Conservation (phyloP, 1,140 invertebrate genomes). For the Hyphantria cunea region DNA sequence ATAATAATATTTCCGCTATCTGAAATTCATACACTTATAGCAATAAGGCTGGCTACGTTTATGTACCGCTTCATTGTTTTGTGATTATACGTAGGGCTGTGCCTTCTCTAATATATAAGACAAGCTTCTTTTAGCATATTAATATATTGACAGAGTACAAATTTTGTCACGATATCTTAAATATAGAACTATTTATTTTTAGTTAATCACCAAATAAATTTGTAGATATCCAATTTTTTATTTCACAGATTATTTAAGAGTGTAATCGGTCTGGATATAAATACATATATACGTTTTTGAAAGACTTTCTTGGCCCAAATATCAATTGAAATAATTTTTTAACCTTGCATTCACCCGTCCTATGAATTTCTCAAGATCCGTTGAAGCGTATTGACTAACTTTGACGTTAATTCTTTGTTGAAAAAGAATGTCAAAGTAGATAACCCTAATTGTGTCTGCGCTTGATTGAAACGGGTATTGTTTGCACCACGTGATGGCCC, state of each 20-base stretch:
- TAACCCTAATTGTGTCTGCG: conserved; percentile 15
- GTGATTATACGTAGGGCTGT: conserved; percentile 44
- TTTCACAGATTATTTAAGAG: no score
- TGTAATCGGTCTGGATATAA: no score
- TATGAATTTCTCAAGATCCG: no score
- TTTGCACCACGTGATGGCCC: conserved; percentile 15
- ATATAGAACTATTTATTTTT: neutral
- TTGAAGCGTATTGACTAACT: neutral
- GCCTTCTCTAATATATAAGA: neutral
- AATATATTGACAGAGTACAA: no score
- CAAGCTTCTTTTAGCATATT: no score
- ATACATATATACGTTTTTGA: neutral
- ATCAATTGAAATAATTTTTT: neutral
- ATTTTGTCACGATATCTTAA: no score
- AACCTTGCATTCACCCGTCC: neutral
- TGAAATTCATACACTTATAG: conserved; percentile 60
- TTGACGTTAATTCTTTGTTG: neutral
- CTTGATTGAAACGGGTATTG: conserved; percentile 15
- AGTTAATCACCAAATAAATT: no score
- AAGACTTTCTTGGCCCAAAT: neutral
- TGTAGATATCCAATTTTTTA: no score
- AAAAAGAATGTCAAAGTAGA: conserved; percentile 1
- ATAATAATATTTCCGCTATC: conserved; percentile 50
- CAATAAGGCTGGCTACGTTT: conserved; percentile 57
- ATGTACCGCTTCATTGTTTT: conserved; percentile 66